These are phyloP conservation scores for Passer montanus DNA, from an alignment of 2,113 vertebrate species.

Conservation along the genomic window DNA sequence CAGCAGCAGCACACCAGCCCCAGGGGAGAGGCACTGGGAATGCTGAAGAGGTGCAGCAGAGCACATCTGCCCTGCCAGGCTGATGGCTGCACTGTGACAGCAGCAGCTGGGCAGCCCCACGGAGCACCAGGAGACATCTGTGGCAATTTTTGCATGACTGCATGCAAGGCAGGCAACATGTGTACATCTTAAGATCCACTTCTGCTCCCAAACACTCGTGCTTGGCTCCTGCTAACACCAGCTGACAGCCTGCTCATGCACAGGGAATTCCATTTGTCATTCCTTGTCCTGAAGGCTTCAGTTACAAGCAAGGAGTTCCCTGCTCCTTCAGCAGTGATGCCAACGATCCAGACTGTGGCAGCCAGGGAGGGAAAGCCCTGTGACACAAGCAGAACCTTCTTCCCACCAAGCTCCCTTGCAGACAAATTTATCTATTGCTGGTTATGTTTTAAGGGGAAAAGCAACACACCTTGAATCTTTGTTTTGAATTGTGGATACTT, in stretches of 20 bases:
- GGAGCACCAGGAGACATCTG: background rate
- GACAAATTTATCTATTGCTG: background rate
- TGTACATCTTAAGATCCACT: background rate
- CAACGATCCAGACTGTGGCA: background rate
- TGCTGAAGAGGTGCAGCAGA: background rate
- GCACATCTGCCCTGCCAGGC: background rate
- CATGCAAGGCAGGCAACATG: background rate
- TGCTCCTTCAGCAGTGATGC: background rate
- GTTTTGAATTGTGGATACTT: constrained; percentile 82
- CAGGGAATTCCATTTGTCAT: constrained; percentile 14
- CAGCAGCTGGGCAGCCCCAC: background rate
- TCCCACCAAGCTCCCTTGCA: background rate
- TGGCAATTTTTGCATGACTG: background rate
- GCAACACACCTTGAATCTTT: constrained; percentile 78
- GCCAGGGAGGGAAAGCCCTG: background rate
- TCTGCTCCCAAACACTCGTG: background rate
- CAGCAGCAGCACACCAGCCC: background rate
- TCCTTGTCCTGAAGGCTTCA: constrained; percentile 4
- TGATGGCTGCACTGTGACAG: background rate
- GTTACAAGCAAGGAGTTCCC: background rate
- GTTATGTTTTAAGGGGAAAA: background rate
- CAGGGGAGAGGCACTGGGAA: background rate
- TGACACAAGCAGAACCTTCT: background rate
- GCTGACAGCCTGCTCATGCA: background rate
- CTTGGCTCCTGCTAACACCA: constrained; percentile 15